Base-by-base conservation (phyloP, 35 echinoderm and acorn worm genomes). In the Lytechinus variegatus region DNA sequence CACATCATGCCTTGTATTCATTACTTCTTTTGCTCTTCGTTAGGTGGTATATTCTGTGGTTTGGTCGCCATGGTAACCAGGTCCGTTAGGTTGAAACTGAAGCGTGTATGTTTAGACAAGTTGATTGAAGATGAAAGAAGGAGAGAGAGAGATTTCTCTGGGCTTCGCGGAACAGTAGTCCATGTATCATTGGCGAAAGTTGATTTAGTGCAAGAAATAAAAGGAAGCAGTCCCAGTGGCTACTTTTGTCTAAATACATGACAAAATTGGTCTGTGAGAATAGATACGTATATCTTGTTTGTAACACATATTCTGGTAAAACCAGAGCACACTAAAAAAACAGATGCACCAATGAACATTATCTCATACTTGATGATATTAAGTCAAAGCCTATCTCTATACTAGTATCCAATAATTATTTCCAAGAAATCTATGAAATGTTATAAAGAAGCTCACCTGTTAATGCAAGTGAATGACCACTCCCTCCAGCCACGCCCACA, bases 381-480 rank as follows among this genome's bases (percentile, higher is more conserved):
- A 60, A 60, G 16, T 0, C 16, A 16, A 60, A 60, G 10, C 57
- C 10, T 60, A 12, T 60, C 16, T 10, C 3, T 60, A 10, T 44
- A 44, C 33, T 44, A 1, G 33, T 44, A 6, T 58, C 56, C 9
- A 58, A 8, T 0, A 9, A 2, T 58, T 58, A 7, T 79, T 79
- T n/a, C 24, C 66, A 24, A 79, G 66, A 24, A n/a, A 24, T 79
- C 21, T 79, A 1, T n/a, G 4, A 24, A n/a, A n/a, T 86, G 27
- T 27, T 0, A 24, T 79, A 79, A 10, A 9, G 5, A 79, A 79
- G 94, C 96, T 95, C 92, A 99, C 98, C 95, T 97, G 98, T 96
- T 87, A 99, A 89, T 61, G 98, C 97, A 96, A 97, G 86, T 1
- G 98, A 99, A 86, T 97, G 97, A 27, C 96, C 95, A 58, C 98